Conservation (phyloP, 2,888 invertebrate genomes). For the Cephus pygmeus region DNA sequence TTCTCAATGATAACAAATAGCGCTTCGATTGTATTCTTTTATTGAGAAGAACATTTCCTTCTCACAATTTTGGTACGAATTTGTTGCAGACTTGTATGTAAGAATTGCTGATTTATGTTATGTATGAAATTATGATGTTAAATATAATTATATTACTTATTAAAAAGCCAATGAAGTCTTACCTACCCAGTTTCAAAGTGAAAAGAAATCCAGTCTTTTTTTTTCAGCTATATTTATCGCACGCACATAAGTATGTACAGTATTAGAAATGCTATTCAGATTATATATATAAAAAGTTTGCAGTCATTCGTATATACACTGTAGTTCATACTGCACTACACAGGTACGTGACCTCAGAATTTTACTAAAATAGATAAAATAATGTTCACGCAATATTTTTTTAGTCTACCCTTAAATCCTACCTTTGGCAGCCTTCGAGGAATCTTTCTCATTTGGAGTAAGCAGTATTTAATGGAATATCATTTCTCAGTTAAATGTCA, state of each 20-base stretch:
- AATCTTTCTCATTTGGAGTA: background rate
- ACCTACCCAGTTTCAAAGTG: background rate
- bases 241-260: background rate
- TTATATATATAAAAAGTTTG: background rate
- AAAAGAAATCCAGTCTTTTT: background rate
- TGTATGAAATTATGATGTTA: conserved; percentile 23
- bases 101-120: conserved; percentile 18
- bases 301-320: background rate
- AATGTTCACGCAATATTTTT: background rate
- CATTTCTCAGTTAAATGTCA: conserved; percentile 65
- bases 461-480: background rate
- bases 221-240: background rate
- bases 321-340: background rate
- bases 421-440: background rate
- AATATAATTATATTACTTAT: conserved; percentile 21
- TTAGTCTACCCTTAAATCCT: background rate
- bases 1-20: background rate
- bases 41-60: conserved; percentile 5
- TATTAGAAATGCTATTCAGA: background rate
- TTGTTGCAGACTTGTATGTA: conserved; percentile 14
- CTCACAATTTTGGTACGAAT: conserved; percentile 7
- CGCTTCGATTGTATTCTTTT: background rate
- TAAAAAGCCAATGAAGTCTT: background rate
- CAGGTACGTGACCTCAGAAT: background rate
- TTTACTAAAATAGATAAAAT: background rate